phyloP scores from a whole-genome alignment of 1,140 invertebrate genomes.

The Eriocheir sinensis region DNA sequence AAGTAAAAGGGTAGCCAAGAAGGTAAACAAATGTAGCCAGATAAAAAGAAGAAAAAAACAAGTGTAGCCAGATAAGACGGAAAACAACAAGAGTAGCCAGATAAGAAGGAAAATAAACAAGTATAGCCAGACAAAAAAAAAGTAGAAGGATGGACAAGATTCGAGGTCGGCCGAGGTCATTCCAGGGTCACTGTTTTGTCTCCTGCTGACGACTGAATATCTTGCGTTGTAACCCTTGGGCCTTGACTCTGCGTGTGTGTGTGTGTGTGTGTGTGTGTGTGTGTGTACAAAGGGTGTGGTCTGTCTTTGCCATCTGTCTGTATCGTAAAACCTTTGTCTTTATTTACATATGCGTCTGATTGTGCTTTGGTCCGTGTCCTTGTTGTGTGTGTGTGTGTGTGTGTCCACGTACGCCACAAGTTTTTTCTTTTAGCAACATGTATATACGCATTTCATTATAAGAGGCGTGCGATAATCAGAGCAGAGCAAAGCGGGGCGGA shows the following conservation, averaged over 20 bases:
- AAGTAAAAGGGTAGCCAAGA: background rate
- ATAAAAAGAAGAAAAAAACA: too few relatives aligned
- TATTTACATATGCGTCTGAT: background rate
- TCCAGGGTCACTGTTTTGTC: background rate
- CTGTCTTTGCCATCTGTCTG: too few relatives aligned
- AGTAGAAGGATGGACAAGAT: background rate
- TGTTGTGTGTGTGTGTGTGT: background rate
- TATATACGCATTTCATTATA: too few relatives aligned
- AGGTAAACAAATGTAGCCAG: too few relatives aligned
- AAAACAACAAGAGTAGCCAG: background rate
- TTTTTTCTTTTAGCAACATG: too few relatives aligned
- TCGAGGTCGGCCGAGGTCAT: background rate
- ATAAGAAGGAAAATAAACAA: background rate
- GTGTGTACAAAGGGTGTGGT: too few relatives aligned
- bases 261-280: conserved; percentile 40
- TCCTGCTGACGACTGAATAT: conserved; percentile 6
- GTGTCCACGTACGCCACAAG: too few relatives aligned
- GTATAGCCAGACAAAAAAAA: too few relatives aligned
- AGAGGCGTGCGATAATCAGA: too few relatives aligned
- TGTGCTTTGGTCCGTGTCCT: background rate
- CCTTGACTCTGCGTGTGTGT: background rate
- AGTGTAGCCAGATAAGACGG: background rate
- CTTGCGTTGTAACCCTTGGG: background rate
- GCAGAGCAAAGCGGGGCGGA: too few relatives aligned
- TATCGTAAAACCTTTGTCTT: too few relatives aligned